These are phyloP conservation scores for Ephestia elutella DNA, from an alignment of 1,140 invertebrate genomes.

Conservation along the genomic window DNA sequence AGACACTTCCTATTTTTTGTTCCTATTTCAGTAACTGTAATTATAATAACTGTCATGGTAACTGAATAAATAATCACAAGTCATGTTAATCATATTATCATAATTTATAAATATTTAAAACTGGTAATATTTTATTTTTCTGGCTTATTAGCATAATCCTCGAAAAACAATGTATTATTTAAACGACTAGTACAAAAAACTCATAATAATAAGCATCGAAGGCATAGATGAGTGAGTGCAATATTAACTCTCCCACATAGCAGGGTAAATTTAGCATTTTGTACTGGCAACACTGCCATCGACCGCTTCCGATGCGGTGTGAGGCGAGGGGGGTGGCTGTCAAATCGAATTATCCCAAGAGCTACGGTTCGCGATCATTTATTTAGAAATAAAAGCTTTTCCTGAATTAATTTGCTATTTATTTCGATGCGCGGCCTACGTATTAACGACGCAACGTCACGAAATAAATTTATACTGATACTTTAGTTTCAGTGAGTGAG, in stretches of 20 bases:
- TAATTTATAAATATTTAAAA: too few species aligned
- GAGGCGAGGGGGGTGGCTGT: constrained; percentile 45
- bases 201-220: too few species aligned
- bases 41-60: too few species aligned
- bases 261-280: constrained; percentile 13
- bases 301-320: constrained; percentile 38
- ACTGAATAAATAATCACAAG: too few species aligned
- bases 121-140: too few species aligned
- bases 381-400: constrained; percentile 47
- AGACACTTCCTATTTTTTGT: too few species aligned
- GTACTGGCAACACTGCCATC: constrained; percentile 46
- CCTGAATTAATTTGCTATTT: constrained; percentile 47
- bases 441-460: constrained; percentile 29
- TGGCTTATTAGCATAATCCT: too few species aligned
- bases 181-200: too few species aligned
- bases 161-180: too few species aligned
- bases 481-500: background rate
- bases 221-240: too few species aligned
- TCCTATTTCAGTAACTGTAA: too few species aligned
- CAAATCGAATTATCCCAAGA: constrained; percentile 55
- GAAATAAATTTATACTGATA: constrained; percentile 13
- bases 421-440: constrained; percentile 25
- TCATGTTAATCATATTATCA: too few species aligned
- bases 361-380: constrained; percentile 54
- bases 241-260: constrained; percentile 14